Evolutionary conservation across 2,113 vertebrate species (phyloP).

Genomic region (Menidia beryllina): DNA sequence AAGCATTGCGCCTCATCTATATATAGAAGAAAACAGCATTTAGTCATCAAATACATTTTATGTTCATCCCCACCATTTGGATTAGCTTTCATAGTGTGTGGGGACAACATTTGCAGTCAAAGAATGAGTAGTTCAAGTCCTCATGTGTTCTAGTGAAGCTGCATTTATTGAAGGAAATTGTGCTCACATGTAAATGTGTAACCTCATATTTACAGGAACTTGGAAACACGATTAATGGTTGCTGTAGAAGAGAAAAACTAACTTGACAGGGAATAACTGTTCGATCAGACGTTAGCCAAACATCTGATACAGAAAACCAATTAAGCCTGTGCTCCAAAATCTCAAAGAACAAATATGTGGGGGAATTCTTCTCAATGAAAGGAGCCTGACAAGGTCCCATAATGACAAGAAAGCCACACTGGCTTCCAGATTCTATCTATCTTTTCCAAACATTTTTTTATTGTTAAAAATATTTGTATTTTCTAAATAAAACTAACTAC

Average conservation of each 20-base stretch:
- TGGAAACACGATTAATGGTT: not conserved
- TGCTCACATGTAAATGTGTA: not conserved
- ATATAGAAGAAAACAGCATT: conserved; percentile 38
- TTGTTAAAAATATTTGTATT: too few species aligned
- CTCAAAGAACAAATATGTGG: conserved; percentile 1
- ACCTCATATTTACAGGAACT: not conserved
- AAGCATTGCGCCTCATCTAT: conserved; percentile 27
- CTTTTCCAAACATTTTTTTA: too few species aligned
- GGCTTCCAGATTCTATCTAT: not conserved
- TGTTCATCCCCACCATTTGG: conserved; percentile 18
- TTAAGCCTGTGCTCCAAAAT: not conserved
- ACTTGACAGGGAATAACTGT: not conserved
- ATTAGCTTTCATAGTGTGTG: conserved; percentile 22
- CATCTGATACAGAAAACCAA: conserved; percentile 1
- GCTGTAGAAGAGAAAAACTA: not conserved
- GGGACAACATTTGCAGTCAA: conserved; percentile 3
- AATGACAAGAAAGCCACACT: not conserved
- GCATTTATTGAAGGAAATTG: conserved; percentile 7
- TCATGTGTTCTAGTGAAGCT: not conserved
- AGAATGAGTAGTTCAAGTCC: conserved; percentile 8
- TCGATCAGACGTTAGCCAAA: not conserved
- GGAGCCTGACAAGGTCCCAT: not conserved
- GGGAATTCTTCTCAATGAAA: not conserved
- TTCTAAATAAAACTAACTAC: too few species aligned
- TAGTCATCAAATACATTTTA: conserved; percentile 27